phyloP scores from a whole-genome alignment of 2,888 invertebrate species.

The Andrena camellia region DNA sequence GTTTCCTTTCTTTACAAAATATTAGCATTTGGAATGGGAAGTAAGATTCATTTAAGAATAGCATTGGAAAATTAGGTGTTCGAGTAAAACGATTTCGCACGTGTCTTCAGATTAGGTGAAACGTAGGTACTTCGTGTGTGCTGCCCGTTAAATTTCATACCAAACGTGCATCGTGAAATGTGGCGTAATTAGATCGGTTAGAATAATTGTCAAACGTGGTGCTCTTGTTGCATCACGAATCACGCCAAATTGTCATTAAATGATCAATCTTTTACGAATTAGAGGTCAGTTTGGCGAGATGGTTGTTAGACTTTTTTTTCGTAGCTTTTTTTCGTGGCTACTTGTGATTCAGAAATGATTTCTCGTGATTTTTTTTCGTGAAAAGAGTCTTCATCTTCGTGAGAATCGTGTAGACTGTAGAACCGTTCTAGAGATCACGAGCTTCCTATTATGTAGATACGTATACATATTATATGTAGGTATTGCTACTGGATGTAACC shows the following conservation, averaged over 20 bases:
- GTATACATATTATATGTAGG: too few relatives aligned
- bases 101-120: constrained; percentile 26
- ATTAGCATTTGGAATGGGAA: background rate
- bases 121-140: constrained; percentile 36
- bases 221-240: constrained; percentile 79
- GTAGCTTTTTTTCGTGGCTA: background rate
- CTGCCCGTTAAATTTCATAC: constrained; percentile 31
- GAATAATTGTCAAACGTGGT: constrained; percentile 77
- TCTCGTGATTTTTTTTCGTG: background rate
- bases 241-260: constrained; percentile 73
- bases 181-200: constrained; percentile 53
- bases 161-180: constrained; percentile 36
- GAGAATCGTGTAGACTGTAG: background rate
- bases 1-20: background rate
- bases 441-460: constrained; percentile 17
- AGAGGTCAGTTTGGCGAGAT: background rate
- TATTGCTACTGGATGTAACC: constrained; percentile 61
- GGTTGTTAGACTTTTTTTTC: background rate
- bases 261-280: constrained; percentile 1
- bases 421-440: constrained; percentile 16
- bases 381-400: constrained; percentile 20
- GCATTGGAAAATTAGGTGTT: background rate
- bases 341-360: background rate
- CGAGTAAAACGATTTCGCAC: background rate
- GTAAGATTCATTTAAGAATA: constrained; percentile 6